These are phyloP conservation scores for Talpa occidentalis DNA, from an alignment of 2,113 vertebrate genomes.

Conservation along the genomic window DNA sequence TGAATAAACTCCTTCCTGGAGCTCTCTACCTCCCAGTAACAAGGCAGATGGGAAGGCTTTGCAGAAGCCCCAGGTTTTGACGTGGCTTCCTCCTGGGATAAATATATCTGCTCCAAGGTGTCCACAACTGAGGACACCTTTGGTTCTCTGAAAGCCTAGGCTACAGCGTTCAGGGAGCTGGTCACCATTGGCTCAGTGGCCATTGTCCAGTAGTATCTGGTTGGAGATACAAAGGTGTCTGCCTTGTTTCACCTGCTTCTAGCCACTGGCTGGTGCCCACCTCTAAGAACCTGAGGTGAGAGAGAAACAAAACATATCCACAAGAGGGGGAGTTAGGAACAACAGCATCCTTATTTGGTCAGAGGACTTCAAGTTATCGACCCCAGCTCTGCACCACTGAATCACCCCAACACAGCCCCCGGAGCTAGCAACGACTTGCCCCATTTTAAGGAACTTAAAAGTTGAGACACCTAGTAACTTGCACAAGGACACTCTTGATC, in stretches of 20 bases:
- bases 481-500: background rate
- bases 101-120: background rate
- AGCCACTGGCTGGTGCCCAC: background rate
- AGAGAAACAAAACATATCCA: constrained; percentile 22
- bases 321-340: background rate
- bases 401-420: background rate
- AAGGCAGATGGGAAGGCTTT: background rate
- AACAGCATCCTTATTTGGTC: background rate
- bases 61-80: background rate
- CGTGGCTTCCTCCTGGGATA: background rate
- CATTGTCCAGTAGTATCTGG: background rate
- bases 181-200: background rate
- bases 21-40: background rate
- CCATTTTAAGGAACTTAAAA: background rate
- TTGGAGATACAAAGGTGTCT: background rate
- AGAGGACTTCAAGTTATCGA: background rate
- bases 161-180: background rate
- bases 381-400: background rate
- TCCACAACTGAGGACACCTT: background rate
- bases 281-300: constrained; percentile 26
- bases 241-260: background rate
- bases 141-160: background rate
- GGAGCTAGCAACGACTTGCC: background rate
- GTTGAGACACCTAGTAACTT: background rate
- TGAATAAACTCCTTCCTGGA: background rate